A percentile compares a stretch with the other conserved stretches of the same genome.
Evolutionary conservation across 2,888 invertebrate species (phyloP).

Genomic region (Pediacus dermestoides): DNA sequence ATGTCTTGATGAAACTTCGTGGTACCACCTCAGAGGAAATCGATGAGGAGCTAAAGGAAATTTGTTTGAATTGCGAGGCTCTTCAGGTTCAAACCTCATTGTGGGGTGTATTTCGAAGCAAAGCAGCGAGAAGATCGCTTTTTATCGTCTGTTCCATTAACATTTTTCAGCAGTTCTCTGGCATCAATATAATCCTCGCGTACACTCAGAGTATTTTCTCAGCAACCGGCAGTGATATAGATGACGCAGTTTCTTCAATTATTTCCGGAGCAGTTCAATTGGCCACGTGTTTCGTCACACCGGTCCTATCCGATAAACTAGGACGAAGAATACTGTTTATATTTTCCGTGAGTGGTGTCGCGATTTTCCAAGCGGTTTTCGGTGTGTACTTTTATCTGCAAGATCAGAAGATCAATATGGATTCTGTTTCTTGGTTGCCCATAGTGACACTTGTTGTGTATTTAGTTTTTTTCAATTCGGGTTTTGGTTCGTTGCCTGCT

Average conservation of each 20-base stretch:
- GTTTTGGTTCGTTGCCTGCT: constrained; percentile 73
- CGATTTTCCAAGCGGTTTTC: constrained; percentile 20
- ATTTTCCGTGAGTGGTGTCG: constrained; percentile 8
- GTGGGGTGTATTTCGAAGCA: constrained; percentile 14
- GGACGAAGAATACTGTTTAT: constrained; percentile 4
- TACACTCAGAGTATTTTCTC: constrained; percentile 55
- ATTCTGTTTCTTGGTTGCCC: constrained; percentile 62
- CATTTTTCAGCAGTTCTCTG: constrained; percentile 43
- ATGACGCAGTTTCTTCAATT: constrained; percentile 52
- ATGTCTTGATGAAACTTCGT: constrained; percentile 63
- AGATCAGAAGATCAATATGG: constrained; percentile 52
- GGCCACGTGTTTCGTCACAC: neutral
- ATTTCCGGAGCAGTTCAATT: constrained; percentile 10
- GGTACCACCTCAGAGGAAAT: constrained; percentile 61
- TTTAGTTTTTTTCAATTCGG: constrained; percentile 66
- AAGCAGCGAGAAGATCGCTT: constrained; percentile 15
- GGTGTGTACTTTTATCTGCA: constrained; percentile 64
- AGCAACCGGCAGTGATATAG: constrained; percentile 31
- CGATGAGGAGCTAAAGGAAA: constrained; percentile 59
- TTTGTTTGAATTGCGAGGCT: constrained; percentile 55
- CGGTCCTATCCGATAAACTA: neutral
- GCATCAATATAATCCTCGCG: constrained; percentile 15
- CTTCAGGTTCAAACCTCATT: constrained; percentile 21
- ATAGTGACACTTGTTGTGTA: constrained; percentile 56
- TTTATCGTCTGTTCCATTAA: constrained; percentile 3